phyloP scores from a whole-genome alignment of 2,113 vertebrate genomes.

The Pteropus alecto region DNA sequence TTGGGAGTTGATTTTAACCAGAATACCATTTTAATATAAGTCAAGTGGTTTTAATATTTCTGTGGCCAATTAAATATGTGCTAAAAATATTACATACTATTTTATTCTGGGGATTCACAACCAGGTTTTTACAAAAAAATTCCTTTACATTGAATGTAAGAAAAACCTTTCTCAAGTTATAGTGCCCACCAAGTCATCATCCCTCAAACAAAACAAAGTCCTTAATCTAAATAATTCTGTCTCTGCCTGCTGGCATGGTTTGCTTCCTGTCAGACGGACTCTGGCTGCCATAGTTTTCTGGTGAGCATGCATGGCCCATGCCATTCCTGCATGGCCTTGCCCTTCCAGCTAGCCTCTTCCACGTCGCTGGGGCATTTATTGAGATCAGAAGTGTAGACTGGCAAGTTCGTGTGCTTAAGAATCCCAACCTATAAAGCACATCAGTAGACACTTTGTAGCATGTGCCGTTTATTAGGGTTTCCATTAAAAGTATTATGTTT shows the following conservation, averaged over 20 bases:
- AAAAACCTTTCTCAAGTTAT: slow-evolving; percentile 1
- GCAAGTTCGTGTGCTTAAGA: slow-evolving; percentile 68
- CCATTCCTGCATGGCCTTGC: slow-evolving; percentile 53
- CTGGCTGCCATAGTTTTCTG: slow-evolving; percentile 17
- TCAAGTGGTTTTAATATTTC: slow-evolving; percentile 65
- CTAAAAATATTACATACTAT: slow-evolving; percentile 48
- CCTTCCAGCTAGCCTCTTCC: slow-evolving; percentile 42
- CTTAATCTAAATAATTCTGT: background rate
- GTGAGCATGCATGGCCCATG: slow-evolving; percentile 45
- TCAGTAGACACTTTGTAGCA: slow-evolving; percentile 79
- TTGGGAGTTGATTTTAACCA: slow-evolving; percentile 53
- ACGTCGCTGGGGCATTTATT: slow-evolving; percentile 65
- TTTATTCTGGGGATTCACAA: slow-evolving; percentile 56
- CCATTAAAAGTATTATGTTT: slow-evolving; percentile 81
- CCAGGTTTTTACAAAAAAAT: slow-evolving; percentile 46
- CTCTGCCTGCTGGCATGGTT: background rate
- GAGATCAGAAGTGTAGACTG: slow-evolving; percentile 72
- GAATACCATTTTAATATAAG: slow-evolving; percentile 36
- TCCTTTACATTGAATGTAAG: slow-evolving; percentile 30
- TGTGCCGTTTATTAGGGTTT: slow-evolving; percentile 77
- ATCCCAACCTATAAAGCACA: slow-evolving; percentile 74
- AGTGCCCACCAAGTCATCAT: background rate
- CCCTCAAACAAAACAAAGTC: background rate
- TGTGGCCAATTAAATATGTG: slow-evolving; percentile 56
- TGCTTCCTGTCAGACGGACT: background rate